A percentile compares a stretch with the other conserved stretches of the same genome.
Conservation (phyloP, 2,797 vertebrate genomes). For the Bucorvus abyssinicus region DNA sequence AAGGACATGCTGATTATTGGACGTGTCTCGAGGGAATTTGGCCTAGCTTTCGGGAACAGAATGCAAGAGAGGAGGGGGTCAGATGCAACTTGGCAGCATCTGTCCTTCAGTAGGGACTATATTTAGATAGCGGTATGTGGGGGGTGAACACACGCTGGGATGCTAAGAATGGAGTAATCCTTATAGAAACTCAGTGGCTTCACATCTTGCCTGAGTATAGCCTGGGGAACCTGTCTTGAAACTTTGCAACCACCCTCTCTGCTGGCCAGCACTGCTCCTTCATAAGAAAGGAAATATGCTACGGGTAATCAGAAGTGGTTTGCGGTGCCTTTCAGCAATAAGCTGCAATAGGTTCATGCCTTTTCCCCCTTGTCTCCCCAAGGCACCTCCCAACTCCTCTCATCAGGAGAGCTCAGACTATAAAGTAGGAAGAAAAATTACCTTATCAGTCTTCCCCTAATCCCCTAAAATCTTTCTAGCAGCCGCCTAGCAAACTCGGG, state of each 20-base stretch:
- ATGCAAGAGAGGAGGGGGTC: constrained; percentile 23
- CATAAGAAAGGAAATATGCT: not conserved
- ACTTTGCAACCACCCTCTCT: constrained; percentile 1
- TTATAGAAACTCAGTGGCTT: constrained; percentile 28
- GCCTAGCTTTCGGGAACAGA: constrained; percentile 38
- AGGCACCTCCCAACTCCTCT: not conserved
- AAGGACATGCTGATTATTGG: not conserved
- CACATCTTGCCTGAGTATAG: not conserved
- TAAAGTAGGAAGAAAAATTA: not conserved
- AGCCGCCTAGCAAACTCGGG: not conserved
- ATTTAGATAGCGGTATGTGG: constrained; percentile 45
- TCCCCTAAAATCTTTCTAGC: not conserved
- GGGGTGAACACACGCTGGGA: not conserved
- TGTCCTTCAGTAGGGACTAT: constrained; percentile 35
- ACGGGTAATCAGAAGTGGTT: not conserved
- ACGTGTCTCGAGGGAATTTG: not conserved
- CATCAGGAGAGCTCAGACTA: not conserved
- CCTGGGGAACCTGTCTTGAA: not conserved
- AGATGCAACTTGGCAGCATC: constrained; percentile 52
- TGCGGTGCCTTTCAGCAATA: not conserved
- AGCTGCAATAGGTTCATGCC: not conserved
- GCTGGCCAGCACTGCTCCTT: not conserved
- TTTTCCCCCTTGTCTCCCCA: not conserved
- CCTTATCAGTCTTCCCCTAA: not conserved
- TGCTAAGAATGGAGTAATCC: constrained; percentile 57